phyloP scores from a whole-genome alignment of 2,113 vertebrate species.

The Gallinago media region DNA sequence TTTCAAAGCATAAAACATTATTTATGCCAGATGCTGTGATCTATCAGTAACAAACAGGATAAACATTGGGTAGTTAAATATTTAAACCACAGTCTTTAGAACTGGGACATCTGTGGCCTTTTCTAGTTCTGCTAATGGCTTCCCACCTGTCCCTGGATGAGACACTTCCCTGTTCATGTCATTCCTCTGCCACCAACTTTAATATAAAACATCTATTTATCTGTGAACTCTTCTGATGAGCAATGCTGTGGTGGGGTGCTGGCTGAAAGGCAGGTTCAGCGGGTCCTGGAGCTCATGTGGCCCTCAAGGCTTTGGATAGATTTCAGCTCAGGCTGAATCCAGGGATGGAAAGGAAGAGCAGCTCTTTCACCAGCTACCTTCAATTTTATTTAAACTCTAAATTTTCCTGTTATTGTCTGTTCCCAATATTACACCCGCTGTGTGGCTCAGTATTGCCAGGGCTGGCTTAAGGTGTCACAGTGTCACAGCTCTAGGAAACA shows the following conservation, averaged over 20 bases:
- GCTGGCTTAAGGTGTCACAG: not conserved
- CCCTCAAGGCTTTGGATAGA: not conserved
- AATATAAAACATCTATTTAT: not conserved
- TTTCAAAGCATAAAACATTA: conserved; percentile 33
- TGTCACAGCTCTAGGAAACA: not conserved
- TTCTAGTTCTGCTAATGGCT: not conserved
- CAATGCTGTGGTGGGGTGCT: not conserved
- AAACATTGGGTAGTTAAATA: conserved; percentile 31
- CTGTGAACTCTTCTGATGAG: not conserved
- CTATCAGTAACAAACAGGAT: conserved; percentile 25
- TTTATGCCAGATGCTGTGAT: conserved; percentile 10
- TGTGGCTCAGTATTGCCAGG: not conserved
- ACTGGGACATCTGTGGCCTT: not conserved
- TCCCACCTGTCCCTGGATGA: not conserved
- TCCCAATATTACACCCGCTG: not conserved
- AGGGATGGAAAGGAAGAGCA: not conserved
- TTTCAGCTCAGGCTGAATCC: not conserved
- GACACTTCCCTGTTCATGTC: accelerated
- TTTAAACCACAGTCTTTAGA: conserved; percentile 15
- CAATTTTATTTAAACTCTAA: not conserved
- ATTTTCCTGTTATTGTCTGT: not conserved
- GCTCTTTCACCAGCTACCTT: not conserved
- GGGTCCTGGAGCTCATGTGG: not conserved
- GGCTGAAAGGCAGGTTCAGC: not conserved
- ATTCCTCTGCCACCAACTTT: not conserved